Conservation (phyloP, 2,888 invertebrate genomes). For the Luperina testacea region DNA sequence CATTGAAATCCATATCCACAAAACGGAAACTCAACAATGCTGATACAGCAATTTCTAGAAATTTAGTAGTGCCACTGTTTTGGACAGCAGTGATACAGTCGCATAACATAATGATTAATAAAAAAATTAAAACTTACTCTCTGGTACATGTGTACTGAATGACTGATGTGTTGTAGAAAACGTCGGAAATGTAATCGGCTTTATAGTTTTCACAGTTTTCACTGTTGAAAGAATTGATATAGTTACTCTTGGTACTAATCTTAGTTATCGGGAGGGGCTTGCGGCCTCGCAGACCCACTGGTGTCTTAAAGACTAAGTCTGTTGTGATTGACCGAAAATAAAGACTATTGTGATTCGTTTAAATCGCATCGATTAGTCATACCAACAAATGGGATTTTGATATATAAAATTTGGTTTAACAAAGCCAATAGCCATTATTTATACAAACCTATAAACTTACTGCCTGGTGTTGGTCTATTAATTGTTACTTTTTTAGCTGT, state of each 20-base stretch:
- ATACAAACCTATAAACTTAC: constrained; percentile 14
- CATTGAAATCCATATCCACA: not conserved
- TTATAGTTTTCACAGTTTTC: not conserved
- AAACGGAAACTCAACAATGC: not conserved
- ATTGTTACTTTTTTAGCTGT: not conserved
- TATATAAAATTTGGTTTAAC: not conserved
- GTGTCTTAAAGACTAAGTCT: not conserved
- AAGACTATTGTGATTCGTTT: not conserved
- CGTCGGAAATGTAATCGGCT: constrained; percentile 1
- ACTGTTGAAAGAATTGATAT: constrained; percentile 21
- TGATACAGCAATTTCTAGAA: not conserved
- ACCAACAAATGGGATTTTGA: not conserved
- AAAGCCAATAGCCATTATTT: not conserved
- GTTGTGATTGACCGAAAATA: not conserved
- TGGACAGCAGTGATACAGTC: no score
- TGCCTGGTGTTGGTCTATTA: not conserved
- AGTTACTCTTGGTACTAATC: constrained; percentile 4
- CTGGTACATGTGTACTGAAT: not conserved
- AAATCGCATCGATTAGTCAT: not conserved
- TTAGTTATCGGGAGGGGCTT: not conserved
- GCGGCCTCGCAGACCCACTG: no score
- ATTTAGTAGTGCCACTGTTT: not conserved
- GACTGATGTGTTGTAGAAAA: constrained; percentile 12
- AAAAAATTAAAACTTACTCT: constrained; percentile 18
- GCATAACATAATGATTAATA: not conserved